These are phyloP conservation scores for Phoxinus dragarum DNA, from an alignment of 2,797 vertebrate species.

Conservation along the genomic window DNA sequence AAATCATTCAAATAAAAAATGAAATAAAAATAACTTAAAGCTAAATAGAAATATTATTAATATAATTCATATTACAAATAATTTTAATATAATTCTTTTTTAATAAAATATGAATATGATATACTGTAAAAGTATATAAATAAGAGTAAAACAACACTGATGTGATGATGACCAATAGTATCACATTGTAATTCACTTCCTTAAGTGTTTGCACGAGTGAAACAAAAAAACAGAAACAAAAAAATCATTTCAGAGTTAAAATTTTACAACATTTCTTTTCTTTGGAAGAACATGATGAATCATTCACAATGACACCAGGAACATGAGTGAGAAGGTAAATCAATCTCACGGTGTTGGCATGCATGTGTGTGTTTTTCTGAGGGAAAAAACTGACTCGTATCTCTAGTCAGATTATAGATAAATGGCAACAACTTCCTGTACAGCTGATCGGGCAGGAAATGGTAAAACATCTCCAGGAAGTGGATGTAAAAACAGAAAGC, in stretches of 20 bases:
- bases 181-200: not conserved
- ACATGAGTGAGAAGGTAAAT: slow-evolving; percentile 41
- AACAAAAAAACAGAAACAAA: not conserved
- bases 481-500: slow-evolving; percentile 53
- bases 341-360: slow-evolving; percentile 61
- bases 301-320: not conserved
- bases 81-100: no score
- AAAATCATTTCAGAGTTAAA: not conserved
- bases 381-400: slow-evolving; percentile 68
- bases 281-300: not conserved
- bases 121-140: not conserved
- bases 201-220: not conserved
- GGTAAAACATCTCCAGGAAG: slow-evolving; percentile 69
- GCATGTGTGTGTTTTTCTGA: slow-evolving; percentile 66
- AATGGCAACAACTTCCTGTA: slow-evolving; percentile 73
- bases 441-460: slow-evolving; percentile 66
- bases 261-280: not conserved
- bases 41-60: not conserved
- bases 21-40: not conserved
- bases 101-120: not conserved
- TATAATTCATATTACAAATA: not conserved
- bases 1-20: not conserved
- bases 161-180: no score
- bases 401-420: slow-evolving; percentile 67
- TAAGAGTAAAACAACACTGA: not conserved